Percentiles rank a stretch among this genome's conserved stretches.
Evolutionary conservation across 1,140 invertebrate species (phyloP).

Genomic region (Drosophila sturtevanti): DNA sequence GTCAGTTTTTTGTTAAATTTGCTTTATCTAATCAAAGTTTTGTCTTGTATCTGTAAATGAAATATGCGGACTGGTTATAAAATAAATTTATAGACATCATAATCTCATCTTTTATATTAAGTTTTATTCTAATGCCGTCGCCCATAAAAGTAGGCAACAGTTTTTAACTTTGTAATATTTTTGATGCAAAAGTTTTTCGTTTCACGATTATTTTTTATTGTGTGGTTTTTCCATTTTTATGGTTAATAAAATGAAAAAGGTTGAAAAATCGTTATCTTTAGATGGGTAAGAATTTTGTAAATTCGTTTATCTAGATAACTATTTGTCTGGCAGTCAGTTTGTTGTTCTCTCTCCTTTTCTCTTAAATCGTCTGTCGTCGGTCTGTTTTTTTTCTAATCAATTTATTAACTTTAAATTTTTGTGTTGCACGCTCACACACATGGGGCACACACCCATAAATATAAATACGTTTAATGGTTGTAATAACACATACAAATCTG

Average conservation of each 20-base stretch:
- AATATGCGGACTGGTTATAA: background rate
- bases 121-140: slow-evolving; percentile 3
- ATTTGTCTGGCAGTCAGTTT: background rate
- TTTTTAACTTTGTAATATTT: slow-evolving; percentile 16
- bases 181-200: slow-evolving; percentile 13
- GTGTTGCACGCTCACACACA: slow-evolving; percentile 39
- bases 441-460: slow-evolving; percentile 47
- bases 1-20: background rate
- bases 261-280: background rate
- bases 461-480: slow-evolving; percentile 72
- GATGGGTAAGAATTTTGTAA: slow-evolving; percentile 26
- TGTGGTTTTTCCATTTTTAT: slow-evolving; percentile 14
- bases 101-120: slow-evolving; percentile 6
- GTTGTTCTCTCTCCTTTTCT: background rate
- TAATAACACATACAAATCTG: slow-evolving; percentile 58
- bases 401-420: slow-evolving; percentile 66
- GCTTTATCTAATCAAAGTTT: background rate
- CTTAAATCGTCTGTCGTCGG: slow-evolving; percentile 42
- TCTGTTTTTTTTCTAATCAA: slow-evolving; percentile 55
- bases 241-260: slow-evolving; percentile 11
- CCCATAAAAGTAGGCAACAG: slow-evolving; percentile 28
- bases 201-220: no score
- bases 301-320: slow-evolving; percentile 66
- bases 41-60: background rate
- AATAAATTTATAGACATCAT: slow-evolving; percentile 7